phyloP scores from a whole-genome alignment of 2,113 vertebrate genomes.

The Cynocephalus volans region DNA sequence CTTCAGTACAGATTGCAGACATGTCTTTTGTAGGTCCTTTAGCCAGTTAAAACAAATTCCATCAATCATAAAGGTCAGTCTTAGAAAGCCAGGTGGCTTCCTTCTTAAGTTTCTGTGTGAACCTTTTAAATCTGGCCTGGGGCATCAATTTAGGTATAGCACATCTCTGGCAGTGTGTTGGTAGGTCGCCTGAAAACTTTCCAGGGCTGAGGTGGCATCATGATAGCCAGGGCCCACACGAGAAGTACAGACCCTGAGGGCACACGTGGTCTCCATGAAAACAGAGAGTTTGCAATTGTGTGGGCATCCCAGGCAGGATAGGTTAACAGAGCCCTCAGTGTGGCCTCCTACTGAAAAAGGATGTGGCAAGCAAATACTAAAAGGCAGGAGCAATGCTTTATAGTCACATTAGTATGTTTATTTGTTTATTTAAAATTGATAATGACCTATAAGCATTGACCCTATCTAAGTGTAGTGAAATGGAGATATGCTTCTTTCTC shows the following conservation, averaged over 20 bases:
- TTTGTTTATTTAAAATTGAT: conserved; percentile 71
- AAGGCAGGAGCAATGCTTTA: conserved; percentile 37
- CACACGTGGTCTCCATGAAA: neutral
- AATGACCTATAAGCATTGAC: conserved; percentile 73
- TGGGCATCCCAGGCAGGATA: neutral
- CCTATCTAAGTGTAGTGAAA: conserved; percentile 81
- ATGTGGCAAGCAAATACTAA: neutral
- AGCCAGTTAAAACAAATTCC: neutral
- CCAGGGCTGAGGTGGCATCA: neutral
- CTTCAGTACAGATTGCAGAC: neutral
- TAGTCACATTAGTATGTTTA: conserved; percentile 3
- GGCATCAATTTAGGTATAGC: neutral
- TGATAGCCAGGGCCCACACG: neutral
- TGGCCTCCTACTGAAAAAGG: neutral
- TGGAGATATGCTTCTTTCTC: conserved; percentile 80
- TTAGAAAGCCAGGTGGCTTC: neutral
- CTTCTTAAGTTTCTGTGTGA: neutral
- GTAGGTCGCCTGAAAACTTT: neutral
- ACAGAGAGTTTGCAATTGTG: neutral
- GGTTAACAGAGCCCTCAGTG: neutral
- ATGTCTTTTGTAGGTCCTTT: neutral
- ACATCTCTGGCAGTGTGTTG: neutral
- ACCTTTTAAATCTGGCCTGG: neutral
- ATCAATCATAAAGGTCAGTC: neutral
- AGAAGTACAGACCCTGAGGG: neutral